These are phyloP conservation scores for Varanus komodoensis DNA, from an alignment of 2,113 vertebrate genomes.

Conservation along the genomic window DNA sequence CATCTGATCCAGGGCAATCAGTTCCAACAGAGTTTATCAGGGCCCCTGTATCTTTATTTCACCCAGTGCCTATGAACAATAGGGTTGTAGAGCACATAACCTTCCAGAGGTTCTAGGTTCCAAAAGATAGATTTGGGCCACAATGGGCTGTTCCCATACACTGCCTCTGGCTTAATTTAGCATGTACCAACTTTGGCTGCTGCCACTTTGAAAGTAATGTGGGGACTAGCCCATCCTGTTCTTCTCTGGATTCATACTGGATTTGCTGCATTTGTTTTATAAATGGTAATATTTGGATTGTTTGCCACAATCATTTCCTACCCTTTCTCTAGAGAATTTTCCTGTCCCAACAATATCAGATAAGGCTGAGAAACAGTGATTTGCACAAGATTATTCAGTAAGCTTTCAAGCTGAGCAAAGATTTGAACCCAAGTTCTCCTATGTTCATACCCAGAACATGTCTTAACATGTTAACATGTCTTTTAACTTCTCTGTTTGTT, in stretches of 20 bases:
- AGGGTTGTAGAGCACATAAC: no score
- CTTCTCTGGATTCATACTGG: neutral
- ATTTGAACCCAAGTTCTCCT: neutral
- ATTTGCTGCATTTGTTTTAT: neutral
- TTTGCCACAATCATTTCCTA: neutral
- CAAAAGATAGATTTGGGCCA: no score
- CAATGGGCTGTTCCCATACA: no score
- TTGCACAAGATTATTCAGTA: neutral
- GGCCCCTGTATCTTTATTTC: no score
- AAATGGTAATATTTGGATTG: neutral
- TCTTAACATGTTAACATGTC: neutral
- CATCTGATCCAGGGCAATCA: no score
- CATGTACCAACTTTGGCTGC: neutral
- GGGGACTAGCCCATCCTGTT: neutral
- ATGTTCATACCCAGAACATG: neutral
- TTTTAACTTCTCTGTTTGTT: neutral
- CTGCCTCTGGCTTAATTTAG: neutral
- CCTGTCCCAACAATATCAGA: neutral
- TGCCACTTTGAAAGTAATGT: neutral
- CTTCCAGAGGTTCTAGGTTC: no score
- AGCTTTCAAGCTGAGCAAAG: neutral
- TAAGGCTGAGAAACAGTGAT: neutral
- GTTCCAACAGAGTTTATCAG: no score
- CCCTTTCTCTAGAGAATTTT: neutral
- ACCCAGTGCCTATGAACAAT: no score